These are phyloP conservation scores for Drosophila obscura DNA, from an alignment of 1,140 invertebrate species.

Conservation along the genomic window DNA sequence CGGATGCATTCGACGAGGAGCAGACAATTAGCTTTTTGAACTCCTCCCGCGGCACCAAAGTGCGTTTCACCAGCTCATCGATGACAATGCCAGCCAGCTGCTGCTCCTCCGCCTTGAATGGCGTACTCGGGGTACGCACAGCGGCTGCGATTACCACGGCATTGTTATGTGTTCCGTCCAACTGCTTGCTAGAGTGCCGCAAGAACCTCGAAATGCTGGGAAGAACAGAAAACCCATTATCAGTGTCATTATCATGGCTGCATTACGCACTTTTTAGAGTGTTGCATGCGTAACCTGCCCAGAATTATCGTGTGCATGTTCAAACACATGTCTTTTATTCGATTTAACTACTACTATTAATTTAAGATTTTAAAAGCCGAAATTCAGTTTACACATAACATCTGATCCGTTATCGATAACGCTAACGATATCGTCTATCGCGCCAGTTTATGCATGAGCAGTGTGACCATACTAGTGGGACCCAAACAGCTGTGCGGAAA, in stretches of 20 bases:
- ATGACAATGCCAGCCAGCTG: conserved; percentile 47
- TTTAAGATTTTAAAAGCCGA: too few species aligned
- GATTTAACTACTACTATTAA: not conserved
- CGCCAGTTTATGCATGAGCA: too few species aligned
- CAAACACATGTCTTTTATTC: not conserved
- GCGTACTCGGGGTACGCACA: conserved; percentile 55
- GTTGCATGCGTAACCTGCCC: not conserved
- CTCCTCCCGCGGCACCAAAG: conserved; percentile 50
- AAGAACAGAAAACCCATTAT: not conserved
- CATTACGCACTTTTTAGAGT: conserved; percentile 20
- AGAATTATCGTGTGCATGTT: not conserved
- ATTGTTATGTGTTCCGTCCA: conserved; percentile 13
- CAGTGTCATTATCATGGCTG: not conserved
- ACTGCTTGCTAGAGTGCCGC: conserved; percentile 11
- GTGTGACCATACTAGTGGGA: too few species aligned
- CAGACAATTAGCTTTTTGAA: conserved; percentile 56
- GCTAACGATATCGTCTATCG: too few species aligned
- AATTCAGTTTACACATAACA: too few species aligned
- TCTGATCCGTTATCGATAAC: too few species aligned
- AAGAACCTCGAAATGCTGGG: conserved; percentile 24
- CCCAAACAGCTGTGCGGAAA: conserved; percentile 33
- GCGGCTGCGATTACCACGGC: conserved; percentile 63
- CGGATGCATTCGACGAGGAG: conserved; percentile 17
- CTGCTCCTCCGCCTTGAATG: conserved; percentile 25
- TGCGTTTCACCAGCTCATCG: conserved; percentile 68